These are phyloP conservation scores for Formicarius rufipectus DNA, from an alignment of 2,113 vertebrate genomes.

Conservation along the genomic window DNA sequence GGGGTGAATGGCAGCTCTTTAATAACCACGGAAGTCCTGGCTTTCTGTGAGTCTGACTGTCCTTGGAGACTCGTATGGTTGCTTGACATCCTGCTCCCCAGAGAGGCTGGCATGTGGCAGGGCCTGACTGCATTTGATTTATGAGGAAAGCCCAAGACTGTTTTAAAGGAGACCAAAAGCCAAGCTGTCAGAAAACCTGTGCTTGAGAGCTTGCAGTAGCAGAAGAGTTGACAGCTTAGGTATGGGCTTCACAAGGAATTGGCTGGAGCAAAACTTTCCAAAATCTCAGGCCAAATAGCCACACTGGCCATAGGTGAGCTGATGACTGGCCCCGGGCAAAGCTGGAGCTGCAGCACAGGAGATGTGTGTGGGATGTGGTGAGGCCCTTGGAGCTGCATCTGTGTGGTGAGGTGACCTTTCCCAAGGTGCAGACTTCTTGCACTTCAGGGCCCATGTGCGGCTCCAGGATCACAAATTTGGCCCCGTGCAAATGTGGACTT, in stretches of 20 bases:
- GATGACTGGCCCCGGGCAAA: background rate
- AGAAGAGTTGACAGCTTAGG: background rate
- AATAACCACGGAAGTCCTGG: background rate
- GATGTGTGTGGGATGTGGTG: background rate
- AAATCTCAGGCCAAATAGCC: background rate
- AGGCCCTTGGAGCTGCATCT: background rate
- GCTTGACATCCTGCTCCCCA: background rate
- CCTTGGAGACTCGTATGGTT: background rate
- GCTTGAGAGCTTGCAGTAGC: background rate
- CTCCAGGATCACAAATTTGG: background rate
- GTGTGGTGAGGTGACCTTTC: background rate
- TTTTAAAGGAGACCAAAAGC: background rate
- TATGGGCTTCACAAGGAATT: background rate
- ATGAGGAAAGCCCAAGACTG: background rate
- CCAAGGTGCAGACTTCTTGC: background rate
- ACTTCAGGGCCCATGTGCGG: background rate
- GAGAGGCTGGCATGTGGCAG: background rate
- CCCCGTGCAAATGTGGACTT: background rate
- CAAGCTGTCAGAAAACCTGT: background rate
- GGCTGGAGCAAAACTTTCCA: background rate
- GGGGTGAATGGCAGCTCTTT: background rate
- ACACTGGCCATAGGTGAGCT: background rate
- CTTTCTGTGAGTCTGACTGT: background rate
- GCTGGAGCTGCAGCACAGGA: background rate
- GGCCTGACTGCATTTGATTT: background rate